Percentiles rank a stretch among this genome's conserved stretches.
These are phyloP conservation scores for Tinea pellionella DNA, from an alignment of 2,888 invertebrate genomes.

Conservation along the genomic window DNA sequence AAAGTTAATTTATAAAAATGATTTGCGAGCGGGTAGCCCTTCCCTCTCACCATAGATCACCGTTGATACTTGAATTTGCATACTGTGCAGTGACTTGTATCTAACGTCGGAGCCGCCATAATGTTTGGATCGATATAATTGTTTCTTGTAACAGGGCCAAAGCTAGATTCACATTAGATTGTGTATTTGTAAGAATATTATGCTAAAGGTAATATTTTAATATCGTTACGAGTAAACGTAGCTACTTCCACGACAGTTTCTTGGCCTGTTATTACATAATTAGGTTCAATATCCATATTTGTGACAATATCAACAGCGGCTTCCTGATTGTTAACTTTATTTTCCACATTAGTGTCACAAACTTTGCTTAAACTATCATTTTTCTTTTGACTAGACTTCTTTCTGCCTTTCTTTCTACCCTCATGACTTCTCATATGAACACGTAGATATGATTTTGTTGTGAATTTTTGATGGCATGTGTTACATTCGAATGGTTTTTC, in stretches of 20 bases:
- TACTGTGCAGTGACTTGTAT: no score
- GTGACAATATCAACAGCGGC: not conserved
- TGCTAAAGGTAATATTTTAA: not conserved
- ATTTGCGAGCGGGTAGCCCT: no score
- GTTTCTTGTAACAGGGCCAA: no score
- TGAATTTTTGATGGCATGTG: constrained; percentile 35
- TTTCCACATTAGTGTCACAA: not conserved
- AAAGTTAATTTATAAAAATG: no score
- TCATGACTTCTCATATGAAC: constrained; percentile 43
- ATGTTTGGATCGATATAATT: no score
- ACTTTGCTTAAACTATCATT: not conserved
- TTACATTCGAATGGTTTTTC: constrained; percentile 54
- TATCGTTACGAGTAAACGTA: not conserved
- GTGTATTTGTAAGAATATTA: not conserved
- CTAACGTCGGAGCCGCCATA: no score
- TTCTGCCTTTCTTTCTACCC: constrained; percentile 13
- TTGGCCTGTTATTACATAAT: constrained; percentile 17
- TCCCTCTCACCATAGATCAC: no score
- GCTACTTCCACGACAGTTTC: not conserved
- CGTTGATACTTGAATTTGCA: no score
- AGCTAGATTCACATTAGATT: no score
- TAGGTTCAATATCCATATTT: constrained; percentile 22
- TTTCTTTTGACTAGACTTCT: not conserved
- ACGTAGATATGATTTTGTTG: constrained; percentile 40
- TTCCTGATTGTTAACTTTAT: not conserved